phyloP scores from a whole-genome alignment of 1,140 invertebrate genomes.

The Temnothorax curvispinosus region DNA sequence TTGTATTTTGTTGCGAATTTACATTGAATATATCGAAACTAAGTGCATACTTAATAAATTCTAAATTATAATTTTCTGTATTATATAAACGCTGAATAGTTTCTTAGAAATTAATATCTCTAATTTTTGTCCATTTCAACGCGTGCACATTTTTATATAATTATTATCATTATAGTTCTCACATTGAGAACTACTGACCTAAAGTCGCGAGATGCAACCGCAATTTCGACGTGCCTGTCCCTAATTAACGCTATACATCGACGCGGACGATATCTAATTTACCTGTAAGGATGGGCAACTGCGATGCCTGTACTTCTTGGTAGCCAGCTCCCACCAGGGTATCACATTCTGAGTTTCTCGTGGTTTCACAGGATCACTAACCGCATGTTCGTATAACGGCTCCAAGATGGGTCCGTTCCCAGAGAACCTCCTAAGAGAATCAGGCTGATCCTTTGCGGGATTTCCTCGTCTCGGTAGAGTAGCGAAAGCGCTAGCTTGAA shows the following conservation, averaged over 20 bases:
- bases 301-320: conserved; percentile 89
- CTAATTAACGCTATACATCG: not conserved
- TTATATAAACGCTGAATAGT: not conserved
- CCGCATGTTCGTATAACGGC: conserved; percentile 84
- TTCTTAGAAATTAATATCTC: not conserved
- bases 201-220: not conserved
- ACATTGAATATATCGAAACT: not conserved
- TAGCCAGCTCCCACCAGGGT: conserved; percentile 95
- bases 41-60: not conserved
- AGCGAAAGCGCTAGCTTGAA: conserved; percentile 67
- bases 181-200: not conserved
- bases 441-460: conserved; percentile 67
- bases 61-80: conserved; percentile 1
- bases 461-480: conserved; percentile 78
- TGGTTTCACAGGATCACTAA: conserved; percentile 81
- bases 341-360: conserved; percentile 84
- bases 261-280: conserved; percentile 69
- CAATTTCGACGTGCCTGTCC: not conserved
- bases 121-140: not conserved
- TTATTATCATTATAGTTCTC: not conserved
- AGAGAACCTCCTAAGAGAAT: conserved; percentile 78
- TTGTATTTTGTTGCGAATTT: not conserved
- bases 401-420: conserved; percentile 81
- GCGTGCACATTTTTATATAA: not conserved
- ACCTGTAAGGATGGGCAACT: conserved; percentile 90